Evolutionary conservation across 2,888 invertebrate genomes (phyloP).

Genomic region (Drosophila pseudotakahashii): DNA sequence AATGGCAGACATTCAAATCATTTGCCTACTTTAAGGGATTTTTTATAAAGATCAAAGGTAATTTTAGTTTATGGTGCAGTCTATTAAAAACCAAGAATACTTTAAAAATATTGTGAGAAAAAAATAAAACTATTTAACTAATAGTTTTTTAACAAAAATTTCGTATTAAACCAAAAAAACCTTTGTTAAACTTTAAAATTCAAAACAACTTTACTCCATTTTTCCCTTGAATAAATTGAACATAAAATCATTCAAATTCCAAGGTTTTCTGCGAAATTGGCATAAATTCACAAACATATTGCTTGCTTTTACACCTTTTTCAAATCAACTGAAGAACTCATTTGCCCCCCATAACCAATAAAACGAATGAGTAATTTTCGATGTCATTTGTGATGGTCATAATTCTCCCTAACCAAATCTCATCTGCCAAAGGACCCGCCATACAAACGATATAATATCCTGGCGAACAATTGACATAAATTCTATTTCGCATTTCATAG

Average conservation of each 20-base stretch:
- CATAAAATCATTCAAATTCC: slow-evolving; percentile 7
- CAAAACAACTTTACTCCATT: too few species aligned
- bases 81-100: too few species aligned
- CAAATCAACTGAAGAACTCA: slow-evolving; percentile 4
- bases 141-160: too few species aligned
- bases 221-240: neutral
- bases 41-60: too few species aligned
- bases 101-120: too few species aligned
- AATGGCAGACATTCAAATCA: neutral
- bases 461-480: slow-evolving; percentile 36
- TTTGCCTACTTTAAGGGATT: slow-evolving; percentile 1
- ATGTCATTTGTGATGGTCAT: slow-evolving; percentile 7
- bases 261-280: slow-evolving; percentile 7
- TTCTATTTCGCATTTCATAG: slow-evolving; percentile 30
- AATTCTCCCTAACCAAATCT: slow-evolving; percentile 32
- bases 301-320: neutral
- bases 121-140: too few species aligned
- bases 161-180: too few species aligned
- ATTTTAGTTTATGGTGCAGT: too few species aligned
- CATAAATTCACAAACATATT: slow-evolving; percentile 8
- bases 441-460: slow-evolving; percentile 7
- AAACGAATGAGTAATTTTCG: slow-evolving; percentile 8
- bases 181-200: too few species aligned
- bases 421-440: slow-evolving; percentile 14
- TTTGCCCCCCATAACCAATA: slow-evolving; percentile 11